Evolutionary conservation across 2,113 vertebrate genomes (phyloP), one percentile per base, ranked within the genome.

Genomic region (Guaruba guarouba): DNA sequence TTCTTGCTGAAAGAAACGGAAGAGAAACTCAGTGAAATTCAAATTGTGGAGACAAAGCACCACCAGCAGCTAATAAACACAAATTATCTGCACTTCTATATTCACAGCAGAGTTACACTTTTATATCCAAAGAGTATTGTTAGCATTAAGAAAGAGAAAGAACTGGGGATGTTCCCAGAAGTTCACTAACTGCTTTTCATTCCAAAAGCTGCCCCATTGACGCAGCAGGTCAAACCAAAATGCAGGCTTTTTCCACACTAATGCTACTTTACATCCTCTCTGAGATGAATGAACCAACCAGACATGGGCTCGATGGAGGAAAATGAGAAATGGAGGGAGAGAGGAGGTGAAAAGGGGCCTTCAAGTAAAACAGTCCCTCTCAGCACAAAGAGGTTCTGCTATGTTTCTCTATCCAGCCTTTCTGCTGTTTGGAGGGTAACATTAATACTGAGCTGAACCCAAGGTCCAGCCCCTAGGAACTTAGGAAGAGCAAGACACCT

Each of bases 121-220:
- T 33, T 31, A 46, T 67, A 69, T 59, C 57, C 73, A 82, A 57
- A 69, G 55, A 66, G 68, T 29, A 78, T 74, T 77, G 77, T 0
- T 3, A 89, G 62, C 74, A 95, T 90, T 64, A 88, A 84, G 80
- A 73, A 93, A 90, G 59, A 92, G 57, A 93, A 95, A 95, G 59
- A 73, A 79, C 25, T 51, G 66, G 62, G 83, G 74, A 86, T 64
- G 35, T 91, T 91, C 70, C 83, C 88, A 82, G 81, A 81, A 64
- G 33, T 83, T 85, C 46, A 48, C 52, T 63, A 93, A 84, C 83
- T 49, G 75, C 52, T 87, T 95, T 96, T 82, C 63, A 90, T 95
- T 95, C 69, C 84, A 51, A 82, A 73, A 73, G 41, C 35, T 57
- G 48, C 33, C 49, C 46, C 16, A 28, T 19, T 17, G 52, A 63